Base-by-base conservation (phyloP, 2,888 invertebrate genomes). In the Drosophila prolongata region DNA sequence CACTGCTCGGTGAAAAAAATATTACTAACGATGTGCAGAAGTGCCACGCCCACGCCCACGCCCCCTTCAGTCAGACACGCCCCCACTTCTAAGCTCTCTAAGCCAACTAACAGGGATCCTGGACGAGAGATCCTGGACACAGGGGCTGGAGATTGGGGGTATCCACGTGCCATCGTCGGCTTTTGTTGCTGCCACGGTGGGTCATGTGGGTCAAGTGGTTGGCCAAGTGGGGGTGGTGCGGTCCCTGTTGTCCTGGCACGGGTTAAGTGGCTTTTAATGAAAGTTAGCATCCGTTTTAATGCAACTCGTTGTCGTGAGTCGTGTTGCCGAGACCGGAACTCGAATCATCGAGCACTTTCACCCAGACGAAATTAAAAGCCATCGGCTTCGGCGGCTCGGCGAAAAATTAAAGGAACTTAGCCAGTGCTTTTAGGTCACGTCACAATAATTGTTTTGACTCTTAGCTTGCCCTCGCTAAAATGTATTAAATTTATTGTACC, bases 261-360 rank as follows among this genome's bases (percentile, higher is more conserved):
- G 88, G 80, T 85, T 87, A 87, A 87, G 88, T 87, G 89, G 79
- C 79, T 87, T 87, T 87, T 87, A 87, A 87, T 87, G 89, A 87
- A 87, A 87, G 89, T 87, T 87, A 79, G 79, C 88, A 86, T 85
- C 78, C 89, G 85, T 65, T 89, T 81, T 78, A 81, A 88, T 83
- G 87, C 84, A 83, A 88, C 87, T 84, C 86, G 80, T 86, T 86
- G 80, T 83, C 80, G 80, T 69, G 78, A 83, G 83, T 88, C 83
- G 78, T 72, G 87, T 67, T 82, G 83, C 65, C 37, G 38, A 34
- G 55, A 27, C 65, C 74, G 53, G 64, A 57, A 62, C 54, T 52
- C 73, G 10, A 52, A 75, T 59, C 58, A 47, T 53, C 44, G 30
- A 67, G 27, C 35, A 65, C 53, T 67, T 46, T 55, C 27, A 10